phyloP scores from a whole-genome alignment of 2,113 vertebrate genomes.

The Pipra filicauda region DNA sequence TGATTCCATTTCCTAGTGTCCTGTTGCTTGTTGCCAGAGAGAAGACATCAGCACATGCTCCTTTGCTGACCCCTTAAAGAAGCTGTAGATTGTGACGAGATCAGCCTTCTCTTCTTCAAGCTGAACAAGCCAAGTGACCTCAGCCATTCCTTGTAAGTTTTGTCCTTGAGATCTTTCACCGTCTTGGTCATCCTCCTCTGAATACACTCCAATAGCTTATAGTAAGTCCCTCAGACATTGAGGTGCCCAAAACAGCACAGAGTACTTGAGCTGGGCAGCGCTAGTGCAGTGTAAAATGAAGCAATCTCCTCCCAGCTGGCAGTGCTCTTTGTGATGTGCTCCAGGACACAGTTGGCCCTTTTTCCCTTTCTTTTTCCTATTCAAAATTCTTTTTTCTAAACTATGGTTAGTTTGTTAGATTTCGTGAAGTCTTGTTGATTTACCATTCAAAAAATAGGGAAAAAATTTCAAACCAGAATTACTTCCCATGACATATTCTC shows the following conservation, averaged over 20 bases:
- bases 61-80: fast-evolving
- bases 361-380: neutral
- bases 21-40: neutral
- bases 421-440: neutral
- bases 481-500: neutral
- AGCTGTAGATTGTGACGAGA: neutral
- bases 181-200: neutral
- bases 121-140: neutral
- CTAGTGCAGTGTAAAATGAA: neutral
- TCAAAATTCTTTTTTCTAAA: neutral
- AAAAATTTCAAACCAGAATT: neutral
- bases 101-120: neutral
- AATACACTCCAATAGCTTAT: neutral
- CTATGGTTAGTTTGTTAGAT: neutral
- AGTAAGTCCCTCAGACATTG: no score
- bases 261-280: neutral
- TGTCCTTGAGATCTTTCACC: neutral
- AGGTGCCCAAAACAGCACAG: neutral
- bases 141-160: neutral
- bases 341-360: neutral
- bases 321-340: neutral
- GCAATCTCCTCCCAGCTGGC: neutral
- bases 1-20: neutral
- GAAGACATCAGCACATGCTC: neutral
- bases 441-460: neutral